Evolutionary conservation across 2,113 vertebrate species (phyloP), one percentile per base, ranked within the genome.

Genomic region (Entelurus aequoreus): DNA sequence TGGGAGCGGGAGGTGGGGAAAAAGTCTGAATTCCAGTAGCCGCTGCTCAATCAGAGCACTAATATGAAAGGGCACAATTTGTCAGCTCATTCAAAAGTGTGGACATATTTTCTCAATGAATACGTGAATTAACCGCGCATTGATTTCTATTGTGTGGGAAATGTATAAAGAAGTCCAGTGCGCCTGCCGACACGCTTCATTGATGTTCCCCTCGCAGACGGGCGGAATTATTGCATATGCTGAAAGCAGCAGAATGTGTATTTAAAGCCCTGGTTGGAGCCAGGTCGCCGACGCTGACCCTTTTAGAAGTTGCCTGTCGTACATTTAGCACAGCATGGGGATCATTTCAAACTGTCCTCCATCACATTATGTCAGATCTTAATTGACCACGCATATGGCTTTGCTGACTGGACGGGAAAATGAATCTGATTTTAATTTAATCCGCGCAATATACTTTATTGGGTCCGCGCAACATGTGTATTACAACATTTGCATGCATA

Each of bases 141-240:
- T 88, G 89, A 91, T 91, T 89, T 88, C 79, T 86, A 78, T 84
- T 85, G 87, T 90, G 79, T 74, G 72, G 71, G 78, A 84, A 84
- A 78, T 65, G 75, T 56, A 76, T 62, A 60, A 73, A 76, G 71
- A 68, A 76, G 60, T 67, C 57, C 49, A 60, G 65, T 11, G 68
- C n/a, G 66, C 65, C 69, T 73, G 72, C 77, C 81, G 84, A 83
- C 69, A 76, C 66, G 72, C 77, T 75, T 78, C 83, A 86, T 84
- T 87, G 85, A 86, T 70, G 60, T 90, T 90, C 86, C 55, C 66
- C 76, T 87, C 66, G 48, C 71, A 73, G 69, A 77, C 65, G 48
- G 50, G 6, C 21, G 76, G 82, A 86, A 82, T 79, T 86, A 87
- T 81, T 63, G 75, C 79, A 83, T 70, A 83, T 82, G 82, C 85